These are phyloP conservation scores for Allophyes oxyacanthae DNA, from an alignment of 2,888 invertebrate species.

Conservation along the genomic window DNA sequence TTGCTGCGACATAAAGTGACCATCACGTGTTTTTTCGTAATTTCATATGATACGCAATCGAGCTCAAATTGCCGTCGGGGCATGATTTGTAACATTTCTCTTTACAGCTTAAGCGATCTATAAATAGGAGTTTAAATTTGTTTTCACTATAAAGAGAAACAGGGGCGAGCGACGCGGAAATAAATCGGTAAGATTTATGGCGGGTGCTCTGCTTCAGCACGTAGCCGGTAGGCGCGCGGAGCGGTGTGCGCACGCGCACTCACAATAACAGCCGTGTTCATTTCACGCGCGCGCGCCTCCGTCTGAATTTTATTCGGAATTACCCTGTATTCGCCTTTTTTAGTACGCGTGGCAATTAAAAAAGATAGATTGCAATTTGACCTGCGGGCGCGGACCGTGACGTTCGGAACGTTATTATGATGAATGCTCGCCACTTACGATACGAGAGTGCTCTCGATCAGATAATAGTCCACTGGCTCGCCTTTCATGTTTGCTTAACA, in stretches of 20 bases:
- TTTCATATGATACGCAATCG: slow-evolving; percentile 52
- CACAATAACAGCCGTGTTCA: slow-evolving; percentile 66
- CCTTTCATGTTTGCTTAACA: slow-evolving; percentile 81
- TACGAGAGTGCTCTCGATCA: slow-evolving; percentile 78
- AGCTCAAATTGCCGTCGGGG: slow-evolving; percentile 52
- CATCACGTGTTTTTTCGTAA: slow-evolving; percentile 59
- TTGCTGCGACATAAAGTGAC: slow-evolving; percentile 56
- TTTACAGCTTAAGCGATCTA: slow-evolving; percentile 69
- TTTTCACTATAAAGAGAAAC: slow-evolving; percentile 76
- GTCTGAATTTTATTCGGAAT: slow-evolving; percentile 77
- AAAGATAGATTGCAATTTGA: slow-evolving; percentile 88
- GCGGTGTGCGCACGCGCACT: slow-evolving; percentile 56
- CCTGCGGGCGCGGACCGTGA: slow-evolving; percentile 85
- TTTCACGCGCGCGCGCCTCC: slow-evolving; percentile 82
- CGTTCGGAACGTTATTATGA: slow-evolving; percentile 84
- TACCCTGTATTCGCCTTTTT: slow-evolving; percentile 78
- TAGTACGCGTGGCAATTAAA: slow-evolving; percentile 84
- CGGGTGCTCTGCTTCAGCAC: slow-evolving; percentile 63
- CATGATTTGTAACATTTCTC: slow-evolving; percentile 71
- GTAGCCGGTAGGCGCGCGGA: slow-evolving; percentile 47
- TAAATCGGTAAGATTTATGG: slow-evolving; percentile 79
- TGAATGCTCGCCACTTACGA: slow-evolving; percentile 80
- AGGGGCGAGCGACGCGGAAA: slow-evolving; percentile 77
- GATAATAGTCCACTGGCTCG: slow-evolving; percentile 74
- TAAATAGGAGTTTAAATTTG: slow-evolving; percentile 74